phyloP scores from a whole-genome alignment of 2,113 vertebrate genomes.

The Ochotona princeps region DNA sequence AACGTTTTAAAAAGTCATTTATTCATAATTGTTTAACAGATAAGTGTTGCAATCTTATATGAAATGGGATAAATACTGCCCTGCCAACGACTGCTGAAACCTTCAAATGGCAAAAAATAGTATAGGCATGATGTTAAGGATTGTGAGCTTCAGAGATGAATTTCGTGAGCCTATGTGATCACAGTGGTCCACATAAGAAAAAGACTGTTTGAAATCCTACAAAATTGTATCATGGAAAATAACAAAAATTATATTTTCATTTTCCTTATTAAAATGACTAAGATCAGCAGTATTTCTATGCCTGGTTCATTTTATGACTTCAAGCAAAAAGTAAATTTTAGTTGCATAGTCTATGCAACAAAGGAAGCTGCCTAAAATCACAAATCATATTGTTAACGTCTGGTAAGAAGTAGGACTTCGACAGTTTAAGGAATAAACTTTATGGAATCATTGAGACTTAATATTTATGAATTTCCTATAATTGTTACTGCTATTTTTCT shows the following conservation, averaged over 20 bases:
- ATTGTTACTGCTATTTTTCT: not conserved
- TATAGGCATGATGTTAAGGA: rapidly evolving
- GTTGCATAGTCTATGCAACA: not conserved
- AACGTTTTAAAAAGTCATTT: not conserved
- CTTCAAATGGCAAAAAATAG: not conserved
- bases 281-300: not conserved
- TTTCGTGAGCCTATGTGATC: not conserved
- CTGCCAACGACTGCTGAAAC: not conserved
- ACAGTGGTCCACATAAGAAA: not conserved
- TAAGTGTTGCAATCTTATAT: not conserved
- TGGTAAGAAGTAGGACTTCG: not conserved
- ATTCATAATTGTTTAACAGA: not conserved
- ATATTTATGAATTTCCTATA: not conserved
- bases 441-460: not conserved
- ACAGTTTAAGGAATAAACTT: not conserved
- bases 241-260: too few species aligned
- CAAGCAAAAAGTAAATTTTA: not conserved
- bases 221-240: too few species aligned
- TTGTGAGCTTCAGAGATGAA: not conserved
- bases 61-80: not conserved
- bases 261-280: not conserved
- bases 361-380: not conserved
- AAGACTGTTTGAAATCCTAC: not conserved
- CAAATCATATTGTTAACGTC: not conserved
- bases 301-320: not conserved